Conservation (phyloP, 1,140 invertebrate genomes). For the Augochlora pura region DNA sequence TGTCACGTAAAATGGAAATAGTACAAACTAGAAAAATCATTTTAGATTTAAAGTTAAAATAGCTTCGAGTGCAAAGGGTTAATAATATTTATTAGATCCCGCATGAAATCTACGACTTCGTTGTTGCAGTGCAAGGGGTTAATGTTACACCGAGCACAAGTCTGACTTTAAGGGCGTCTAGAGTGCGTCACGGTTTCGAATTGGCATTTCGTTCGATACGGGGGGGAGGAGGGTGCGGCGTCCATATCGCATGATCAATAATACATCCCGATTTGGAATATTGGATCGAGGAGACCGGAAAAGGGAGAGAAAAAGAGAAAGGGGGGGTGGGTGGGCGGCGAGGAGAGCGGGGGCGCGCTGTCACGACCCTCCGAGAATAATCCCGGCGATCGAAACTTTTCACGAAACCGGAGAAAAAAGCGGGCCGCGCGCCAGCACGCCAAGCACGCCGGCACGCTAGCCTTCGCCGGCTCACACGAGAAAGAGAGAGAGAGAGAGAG, state of each 20-base stretch:
- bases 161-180: background rate
- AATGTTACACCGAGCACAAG: background rate
- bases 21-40: no score
- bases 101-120: no score
- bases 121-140: no score
- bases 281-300: constrained; percentile 3
- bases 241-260: constrained; percentile 42
- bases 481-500: no score
- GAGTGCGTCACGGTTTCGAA: background rate
- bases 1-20: no score
- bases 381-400: constrained; percentile 34
- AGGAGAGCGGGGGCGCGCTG: background rate
- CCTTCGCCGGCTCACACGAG: no score
- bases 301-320: no score
- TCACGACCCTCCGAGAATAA: constrained; percentile 20
- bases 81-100: no score
- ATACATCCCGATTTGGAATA: constrained; percentile 29
- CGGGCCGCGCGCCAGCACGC: background rate
- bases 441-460: no score
- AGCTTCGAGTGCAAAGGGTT: no score
- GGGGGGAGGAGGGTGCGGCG: constrained; percentile 23
- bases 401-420: constrained; percentile 43
- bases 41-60: no score
- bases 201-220: constrained; percentile 26
- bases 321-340: no score